Evolutionary conservation across 2,888 invertebrate species (phyloP).

Genomic region (Odontothrips loti): DNA sequence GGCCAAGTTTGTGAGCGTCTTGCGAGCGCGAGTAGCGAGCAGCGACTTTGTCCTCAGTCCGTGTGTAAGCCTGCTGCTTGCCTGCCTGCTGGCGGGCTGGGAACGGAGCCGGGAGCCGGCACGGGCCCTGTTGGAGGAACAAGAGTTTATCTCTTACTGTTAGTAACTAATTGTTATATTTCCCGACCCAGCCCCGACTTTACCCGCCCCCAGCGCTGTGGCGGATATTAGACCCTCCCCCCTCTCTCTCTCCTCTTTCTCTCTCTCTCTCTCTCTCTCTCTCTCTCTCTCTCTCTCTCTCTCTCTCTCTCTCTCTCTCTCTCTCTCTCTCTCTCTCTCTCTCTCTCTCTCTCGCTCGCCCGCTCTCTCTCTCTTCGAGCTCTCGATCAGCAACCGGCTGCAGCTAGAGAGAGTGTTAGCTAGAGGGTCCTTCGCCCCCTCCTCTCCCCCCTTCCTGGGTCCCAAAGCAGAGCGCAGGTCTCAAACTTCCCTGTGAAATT

Average conservation of each 20-base stretch:
- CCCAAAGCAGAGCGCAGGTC: not conserved
- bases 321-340: not conserved
- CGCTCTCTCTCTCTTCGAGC: not conserved
- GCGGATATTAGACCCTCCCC: not conserved
- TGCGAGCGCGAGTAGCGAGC: no score
- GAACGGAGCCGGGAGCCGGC: not conserved
- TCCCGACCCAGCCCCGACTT: not conserved
- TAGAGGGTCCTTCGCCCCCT: not conserved
- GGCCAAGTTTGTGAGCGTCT: no score
- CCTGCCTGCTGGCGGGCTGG: no score
- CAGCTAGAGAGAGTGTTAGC: not conserved
- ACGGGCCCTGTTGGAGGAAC: not conserved
- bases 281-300: not conserved
- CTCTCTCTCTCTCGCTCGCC: not conserved
- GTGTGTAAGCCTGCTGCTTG: no score
- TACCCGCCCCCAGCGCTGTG: not conserved
- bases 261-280: not conserved
- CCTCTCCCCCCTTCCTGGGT: not conserved
- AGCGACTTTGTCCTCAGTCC: no score
- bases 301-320: not conserved
- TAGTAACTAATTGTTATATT: conserved; percentile 13
- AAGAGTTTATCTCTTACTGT: conserved; percentile 17
- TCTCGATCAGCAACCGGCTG: conserved; percentile 6
- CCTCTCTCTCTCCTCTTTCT: not conserved
- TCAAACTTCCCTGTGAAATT: conserved; percentile 4